These are phyloP conservation scores for Cepaea hortensis DNA, from an alignment of 2,888 invertebrate species.

Conservation along the genomic window DNA sequence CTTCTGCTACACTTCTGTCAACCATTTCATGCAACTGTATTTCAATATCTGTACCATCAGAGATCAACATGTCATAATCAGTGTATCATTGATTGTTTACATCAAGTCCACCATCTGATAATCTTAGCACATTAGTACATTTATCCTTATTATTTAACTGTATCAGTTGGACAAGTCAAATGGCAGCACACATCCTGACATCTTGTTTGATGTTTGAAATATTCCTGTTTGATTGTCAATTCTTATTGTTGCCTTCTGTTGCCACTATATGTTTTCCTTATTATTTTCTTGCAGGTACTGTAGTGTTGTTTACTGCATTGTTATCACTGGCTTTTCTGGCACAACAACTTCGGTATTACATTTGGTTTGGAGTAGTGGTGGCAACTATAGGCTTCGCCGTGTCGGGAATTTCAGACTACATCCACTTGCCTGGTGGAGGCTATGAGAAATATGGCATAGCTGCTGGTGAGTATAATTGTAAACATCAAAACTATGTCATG, in stretches of 20 bases:
- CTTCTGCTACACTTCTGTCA: too few species aligned
- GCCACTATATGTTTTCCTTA: neutral
- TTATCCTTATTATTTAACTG: too few species aligned
- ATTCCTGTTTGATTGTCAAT: neutral
- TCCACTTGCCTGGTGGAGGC: slow-evolving; percentile 27
- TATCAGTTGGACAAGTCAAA: too few species aligned
- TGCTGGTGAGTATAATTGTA: slow-evolving; percentile 47
- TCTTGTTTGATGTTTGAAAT: neutral
- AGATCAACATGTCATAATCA: too few species aligned
- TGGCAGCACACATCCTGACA: too few species aligned
- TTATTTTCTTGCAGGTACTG: slow-evolving; percentile 45
- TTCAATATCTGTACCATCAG: too few species aligned
- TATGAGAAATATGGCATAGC: slow-evolving; percentile 55
- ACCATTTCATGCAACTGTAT: too few species aligned
- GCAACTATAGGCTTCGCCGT: slow-evolving; percentile 49
- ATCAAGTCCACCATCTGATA: too few species aligned
- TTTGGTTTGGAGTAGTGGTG: slow-evolving; percentile 53
- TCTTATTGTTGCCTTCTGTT: neutral
- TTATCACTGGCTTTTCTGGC: slow-evolving; percentile 54
- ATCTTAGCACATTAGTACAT: too few species aligned
- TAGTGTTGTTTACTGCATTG: slow-evolving; percentile 51
- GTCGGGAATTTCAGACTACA: slow-evolving; percentile 52
- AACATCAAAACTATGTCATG: too few species aligned
- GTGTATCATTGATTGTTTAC: too few species aligned
- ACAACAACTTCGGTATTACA: slow-evolving; percentile 49